Evolutionary conservation across 2,797 vertebrate species (phyloP), one percentile per base, ranked within the genome.

Genomic region (Mustela erminea): DNA sequence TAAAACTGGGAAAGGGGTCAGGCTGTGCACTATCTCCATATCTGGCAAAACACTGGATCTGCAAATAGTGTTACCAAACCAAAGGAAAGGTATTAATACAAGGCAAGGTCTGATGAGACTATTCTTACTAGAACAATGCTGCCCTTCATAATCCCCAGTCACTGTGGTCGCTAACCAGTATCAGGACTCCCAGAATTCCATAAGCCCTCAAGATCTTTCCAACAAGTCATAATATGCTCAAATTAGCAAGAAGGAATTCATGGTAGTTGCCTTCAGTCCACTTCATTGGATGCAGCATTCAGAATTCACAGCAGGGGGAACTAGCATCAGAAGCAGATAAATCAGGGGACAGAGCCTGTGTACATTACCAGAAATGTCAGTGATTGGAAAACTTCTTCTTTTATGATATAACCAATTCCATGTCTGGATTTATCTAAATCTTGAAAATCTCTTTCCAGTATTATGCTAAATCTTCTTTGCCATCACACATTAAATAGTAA

Each of bases 331-430:
- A 88, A 70, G 43, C 15, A 92, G 75, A n/a, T 8, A 4, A 35
- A 54, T 6, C 21, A 32, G 72, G 46, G 20, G 70, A 20, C n/a
- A 46, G 3, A 21, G 2, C 27, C 9, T 27, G 5, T 41, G 14
- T 0, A 68, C 62, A 0, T 66, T 1, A 46, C 10, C 3, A 18
- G 58, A 74, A 77, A 41, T 0, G 11, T 21, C 23, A 74, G 38
- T 25, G 70, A 74, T 5, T 74, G 38, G 38, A 74, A 74, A 74
- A 41, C 27, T 23, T 74, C 70, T 41, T 35, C 35, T 43, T 74
- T 43, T 74, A 25, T 41, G 12, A 74, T 74, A 74, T 74, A 14
- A 74, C 38, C 17, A 43, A 13, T 43, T 62, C 35, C 23, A 46
- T 46, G 20, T n/a, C n/a, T 84, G n/a, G 10, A 90, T 54, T 87